These are phyloP conservation scores for Paramormyrops kingsleyae DNA, from an alignment of 2,113 vertebrate genomes.

Conservation along the genomic window DNA sequence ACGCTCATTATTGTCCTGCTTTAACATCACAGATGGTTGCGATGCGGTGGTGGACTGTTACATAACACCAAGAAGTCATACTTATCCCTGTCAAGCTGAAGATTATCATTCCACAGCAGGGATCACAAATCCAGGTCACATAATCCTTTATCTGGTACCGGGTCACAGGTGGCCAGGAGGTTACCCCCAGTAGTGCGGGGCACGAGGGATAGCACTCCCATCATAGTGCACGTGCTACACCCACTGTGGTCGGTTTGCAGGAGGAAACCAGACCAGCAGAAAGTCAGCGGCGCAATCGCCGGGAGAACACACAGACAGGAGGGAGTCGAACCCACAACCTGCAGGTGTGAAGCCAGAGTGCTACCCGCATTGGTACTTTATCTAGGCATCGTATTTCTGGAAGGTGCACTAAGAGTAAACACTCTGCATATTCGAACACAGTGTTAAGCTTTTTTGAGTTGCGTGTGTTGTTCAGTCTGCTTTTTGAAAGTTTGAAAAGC, in stretches of 20 bases:
- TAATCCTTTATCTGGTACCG: not conserved
- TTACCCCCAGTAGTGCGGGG: not conserved
- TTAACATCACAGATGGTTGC: not conserved
- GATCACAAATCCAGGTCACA: not conserved
- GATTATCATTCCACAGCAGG: not conserved
- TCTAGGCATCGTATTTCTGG: not conserved
- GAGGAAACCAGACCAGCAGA: not conserved
- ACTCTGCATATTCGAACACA: not conserved
- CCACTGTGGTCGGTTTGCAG: not conserved
- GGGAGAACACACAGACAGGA: not conserved
- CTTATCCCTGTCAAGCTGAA: not conserved
- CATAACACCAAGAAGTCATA: not conserved
- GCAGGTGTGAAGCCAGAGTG: not conserved
- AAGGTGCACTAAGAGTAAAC: not conserved
- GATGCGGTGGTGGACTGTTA: not conserved
- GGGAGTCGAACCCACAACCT: not conserved
- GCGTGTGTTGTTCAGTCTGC: not conserved
- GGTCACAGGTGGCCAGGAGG: not conserved
- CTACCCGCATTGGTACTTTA: not conserved
- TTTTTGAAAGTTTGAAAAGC: not conserved
- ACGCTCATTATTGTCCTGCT: not conserved
- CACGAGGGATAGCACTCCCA: not conserved
- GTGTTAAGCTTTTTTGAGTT: not conserved
- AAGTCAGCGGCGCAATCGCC: not conserved
- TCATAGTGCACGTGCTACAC: not conserved